A percentile compares a stretch with the other conserved stretches of the same genome.
phyloP scores from a whole-genome alignment of 2,797 vertebrate species.

The Tapera naevia region DNA sequence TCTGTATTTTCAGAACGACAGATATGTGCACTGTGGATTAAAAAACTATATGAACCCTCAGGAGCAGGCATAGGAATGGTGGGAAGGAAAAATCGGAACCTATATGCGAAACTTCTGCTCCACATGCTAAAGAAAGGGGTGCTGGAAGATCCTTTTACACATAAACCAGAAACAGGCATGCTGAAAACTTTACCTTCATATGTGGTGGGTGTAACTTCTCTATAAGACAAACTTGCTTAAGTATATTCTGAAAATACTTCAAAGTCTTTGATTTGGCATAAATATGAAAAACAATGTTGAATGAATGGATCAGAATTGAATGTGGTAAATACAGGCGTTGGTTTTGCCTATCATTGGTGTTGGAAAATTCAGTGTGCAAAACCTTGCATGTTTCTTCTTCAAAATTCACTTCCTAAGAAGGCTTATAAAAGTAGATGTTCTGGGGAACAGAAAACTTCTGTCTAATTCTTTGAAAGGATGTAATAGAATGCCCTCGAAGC shows the following conservation, averaged over 20 bases:
- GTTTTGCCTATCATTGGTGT: not conserved
- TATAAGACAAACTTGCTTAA: not conserved
- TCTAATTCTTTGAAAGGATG: not conserved
- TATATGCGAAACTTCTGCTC: conserved; percentile 86
- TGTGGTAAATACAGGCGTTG: not conserved
- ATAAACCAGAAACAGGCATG: conserved; percentile 84
- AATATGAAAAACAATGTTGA: not conserved
- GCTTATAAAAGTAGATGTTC: not conserved
- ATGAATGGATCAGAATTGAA: not conserved
- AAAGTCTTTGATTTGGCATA: not conserved
- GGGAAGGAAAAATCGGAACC: conserved; percentile 88
- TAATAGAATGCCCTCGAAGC: not conserved
- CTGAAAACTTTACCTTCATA: conserved; percentile 88
- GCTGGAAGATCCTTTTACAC: conserved; percentile 87
- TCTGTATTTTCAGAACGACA: conserved; percentile 80
- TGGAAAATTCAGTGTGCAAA: not conserved
- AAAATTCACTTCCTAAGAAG: not conserved
- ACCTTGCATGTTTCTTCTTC: not conserved
- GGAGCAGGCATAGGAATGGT: conserved; percentile 77
- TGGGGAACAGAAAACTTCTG: not conserved
- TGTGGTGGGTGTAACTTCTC: conserved; percentile 79
- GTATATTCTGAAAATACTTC: not conserved
- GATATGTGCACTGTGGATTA: conserved; percentile 91
- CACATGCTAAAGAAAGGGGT: conserved; percentile 89
- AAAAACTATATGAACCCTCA: conserved; percentile 89